Base-by-base conservation (phyloP, 2,888 invertebrate genomes). In the Auanema freiburgensis region DNA sequence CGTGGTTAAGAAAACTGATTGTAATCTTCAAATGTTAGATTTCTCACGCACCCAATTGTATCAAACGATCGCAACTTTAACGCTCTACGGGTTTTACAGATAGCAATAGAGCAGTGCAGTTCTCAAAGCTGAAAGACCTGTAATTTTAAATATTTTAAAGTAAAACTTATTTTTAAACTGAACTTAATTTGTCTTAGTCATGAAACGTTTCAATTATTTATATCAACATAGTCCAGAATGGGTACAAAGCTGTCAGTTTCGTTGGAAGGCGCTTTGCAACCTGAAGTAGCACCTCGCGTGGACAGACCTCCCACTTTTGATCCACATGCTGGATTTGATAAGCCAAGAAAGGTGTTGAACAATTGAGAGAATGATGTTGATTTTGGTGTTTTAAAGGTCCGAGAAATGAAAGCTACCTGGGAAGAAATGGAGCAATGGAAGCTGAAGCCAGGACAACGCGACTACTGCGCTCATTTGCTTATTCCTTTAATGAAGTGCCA, bases 271-370 rank as follows among this genome's bases (percentile, higher is more conserved):
- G 72, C 66, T 16, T 61, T 52, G 24, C 49, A 74, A 59, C 83
- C 83, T 21, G 74, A 81, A 57, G 71, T 59, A 21, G 71, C 78
- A 21, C 83, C 83, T 16, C 71, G 80, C 11, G 63, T 67, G 21
- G 83, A 81, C 63, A 65, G 83, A 44, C 83, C 83, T 40, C 64
- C 80, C 24, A 83, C 81, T 18, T 83, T 83, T 66, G 83, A 83
- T 57, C 83, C 83, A 1, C 69, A 81, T 49, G 67, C 67, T 51
- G 83, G 83, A 42, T 83, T 83, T 58, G 72, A 69, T 44, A 53
- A 59, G 16, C 76, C 77, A 54, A 71, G 82, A 61, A 81, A 81
- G 58, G 73, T 33, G n/a, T n/a, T n/a, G n/a, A n/a, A n/a, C n/a
- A n/a, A n/a, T n/a, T n/a, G n/a, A n/a, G n/a, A 23, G 21, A 12